Evolutionary conservation across 2,888 invertebrate genomes (phyloP).

Genomic region (Marasmarcha lunaedactyla): DNA sequence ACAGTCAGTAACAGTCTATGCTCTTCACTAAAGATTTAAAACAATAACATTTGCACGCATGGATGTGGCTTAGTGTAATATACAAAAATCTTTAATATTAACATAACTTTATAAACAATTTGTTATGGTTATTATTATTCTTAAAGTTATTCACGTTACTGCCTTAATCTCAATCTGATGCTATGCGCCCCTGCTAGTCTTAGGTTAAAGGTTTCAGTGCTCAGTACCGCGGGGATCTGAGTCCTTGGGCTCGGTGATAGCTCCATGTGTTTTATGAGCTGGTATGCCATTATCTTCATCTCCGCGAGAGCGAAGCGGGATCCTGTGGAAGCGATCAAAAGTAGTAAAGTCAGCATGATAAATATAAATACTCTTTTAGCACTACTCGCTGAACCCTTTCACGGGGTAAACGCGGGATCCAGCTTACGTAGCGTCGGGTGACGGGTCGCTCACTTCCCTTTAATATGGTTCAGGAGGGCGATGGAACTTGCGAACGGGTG

Average conservation of each 20-base stretch:
- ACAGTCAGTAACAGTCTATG: no score
- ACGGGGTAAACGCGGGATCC: conserved; percentile 6
- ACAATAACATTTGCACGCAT: no score
- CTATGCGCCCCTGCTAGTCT: conserved; percentile 36
- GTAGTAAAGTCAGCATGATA: conserved; percentile 26
- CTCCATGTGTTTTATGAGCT: conserved; percentile 34
- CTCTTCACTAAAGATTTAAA: no score
- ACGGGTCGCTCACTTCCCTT: no score
- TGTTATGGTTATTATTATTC: no score
- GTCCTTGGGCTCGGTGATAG: conserved; percentile 34
- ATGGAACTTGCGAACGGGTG: no score
- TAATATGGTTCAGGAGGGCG: no score
- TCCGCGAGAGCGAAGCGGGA: conserved; percentile 48
- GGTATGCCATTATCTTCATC: conserved; percentile 42
- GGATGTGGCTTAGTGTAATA: no score
- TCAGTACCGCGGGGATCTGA: conserved; percentile 24
- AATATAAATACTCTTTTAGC: conserved; percentile 6
- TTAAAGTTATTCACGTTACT: neutral
- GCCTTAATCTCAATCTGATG: conserved; percentile 22
- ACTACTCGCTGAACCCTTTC: conserved; percentile 5
- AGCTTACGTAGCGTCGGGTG: conserved; percentile 7
- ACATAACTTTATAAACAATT: no score
- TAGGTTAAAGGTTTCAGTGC: conserved; percentile 23
- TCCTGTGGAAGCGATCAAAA: conserved; percentile 28
- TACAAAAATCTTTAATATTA: no score